A percentile compares a stretch with the other conserved stretches of the same genome.
Conservation (phyloP, 2,113 vertebrate genomes). For the Symphodus melops region DNA sequence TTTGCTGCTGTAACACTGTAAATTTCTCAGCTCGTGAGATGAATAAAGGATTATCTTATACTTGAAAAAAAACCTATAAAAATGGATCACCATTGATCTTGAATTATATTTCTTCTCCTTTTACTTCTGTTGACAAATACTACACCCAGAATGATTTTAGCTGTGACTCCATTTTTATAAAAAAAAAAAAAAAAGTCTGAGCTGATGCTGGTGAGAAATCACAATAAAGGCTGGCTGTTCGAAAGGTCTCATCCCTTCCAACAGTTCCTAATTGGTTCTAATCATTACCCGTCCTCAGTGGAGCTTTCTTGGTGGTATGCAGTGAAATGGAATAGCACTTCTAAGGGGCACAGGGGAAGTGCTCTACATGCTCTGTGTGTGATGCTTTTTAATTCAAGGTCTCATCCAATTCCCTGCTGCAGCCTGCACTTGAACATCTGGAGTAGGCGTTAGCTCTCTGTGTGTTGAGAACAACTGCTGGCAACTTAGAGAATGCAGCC, state of each 20-base stretch:
- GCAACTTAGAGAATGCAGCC: conserved; percentile 47
- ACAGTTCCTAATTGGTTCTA: conserved; percentile 75
- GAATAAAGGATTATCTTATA: too few species aligned
- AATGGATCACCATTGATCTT: not conserved
- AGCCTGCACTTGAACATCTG: conserved; percentile 76
- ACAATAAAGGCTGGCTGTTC: conserved; percentile 76
- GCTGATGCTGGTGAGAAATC: conserved; percentile 46
- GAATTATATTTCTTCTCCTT: not conserved
- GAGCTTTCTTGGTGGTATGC: conserved; percentile 76
- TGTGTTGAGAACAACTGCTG: conserved; percentile 64
- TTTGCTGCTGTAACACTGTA: too few species aligned
- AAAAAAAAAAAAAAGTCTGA: too few species aligned
- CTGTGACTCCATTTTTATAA: conserved; percentile 32
- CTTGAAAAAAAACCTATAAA: not conserved
- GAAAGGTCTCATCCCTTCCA: conserved; percentile 56
- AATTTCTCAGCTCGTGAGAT: too few species aligned
- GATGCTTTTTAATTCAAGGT: conserved; percentile 82
- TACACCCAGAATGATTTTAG: conserved; percentile 6
- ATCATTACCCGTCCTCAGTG: conserved; percentile 67
- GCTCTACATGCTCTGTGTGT: conserved; percentile 65
- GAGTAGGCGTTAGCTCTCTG: conserved; percentile 68
- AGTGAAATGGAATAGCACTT: conserved; percentile 76
- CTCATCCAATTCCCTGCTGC: conserved; percentile 75
- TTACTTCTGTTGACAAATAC: not conserved
- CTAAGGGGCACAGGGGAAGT: conserved; percentile 73